Base-by-base conservation (phyloP, 2,888 invertebrate genomes). In the Rhingia campestris region DNA sequence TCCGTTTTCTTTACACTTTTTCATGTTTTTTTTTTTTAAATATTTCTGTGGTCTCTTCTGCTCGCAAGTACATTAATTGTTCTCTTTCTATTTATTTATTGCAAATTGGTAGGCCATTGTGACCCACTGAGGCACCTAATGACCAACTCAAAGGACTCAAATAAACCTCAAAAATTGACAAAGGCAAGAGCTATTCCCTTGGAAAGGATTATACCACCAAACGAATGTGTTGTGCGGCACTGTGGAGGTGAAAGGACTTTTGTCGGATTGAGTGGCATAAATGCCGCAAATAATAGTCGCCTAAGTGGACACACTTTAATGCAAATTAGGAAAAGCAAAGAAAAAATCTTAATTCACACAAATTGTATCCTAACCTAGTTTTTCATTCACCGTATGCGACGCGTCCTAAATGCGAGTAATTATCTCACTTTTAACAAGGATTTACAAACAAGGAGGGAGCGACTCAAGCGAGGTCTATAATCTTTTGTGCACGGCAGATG, bases 141-240 rank as follows among this genome's bases (percentile, higher is more conserved):
- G 47, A 70, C 64, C 14, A 22, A 22, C 47, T 33, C 33, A 9
- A 35, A n/a, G 14, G 32, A 12, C 5, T 45, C 10, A 22, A 49
- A 43, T 3, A 10, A 53, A 14, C 12, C 43, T 45, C 22, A 61
- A 49, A 47, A 64, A 33, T 32, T 35, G 33, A 59, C 53, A 81
- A 81, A 63, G 58, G 73, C 58, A 32, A 77, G 37, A 69, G 66
- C 56, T 45, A 49, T 66, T n/a, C 58, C 37, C 59, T 64, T 59
- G 43, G 64, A 80, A 84, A 80, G 80, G 84, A 84, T 84, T 84
- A 84, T 75, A 74, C 72, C 79, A 69, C 74, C 69, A 67, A 7
- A 12, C 41, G 37, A 58, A 9, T 39, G 58, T 39, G 22, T 22
- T 22, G 22, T 22, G 22, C 22, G 22, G 22, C 9, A 32, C 32